Evolutionary conservation across 2,888 invertebrate genomes (phyloP).

Genomic region (Kuschelorhynchus macadamiae): DNA sequence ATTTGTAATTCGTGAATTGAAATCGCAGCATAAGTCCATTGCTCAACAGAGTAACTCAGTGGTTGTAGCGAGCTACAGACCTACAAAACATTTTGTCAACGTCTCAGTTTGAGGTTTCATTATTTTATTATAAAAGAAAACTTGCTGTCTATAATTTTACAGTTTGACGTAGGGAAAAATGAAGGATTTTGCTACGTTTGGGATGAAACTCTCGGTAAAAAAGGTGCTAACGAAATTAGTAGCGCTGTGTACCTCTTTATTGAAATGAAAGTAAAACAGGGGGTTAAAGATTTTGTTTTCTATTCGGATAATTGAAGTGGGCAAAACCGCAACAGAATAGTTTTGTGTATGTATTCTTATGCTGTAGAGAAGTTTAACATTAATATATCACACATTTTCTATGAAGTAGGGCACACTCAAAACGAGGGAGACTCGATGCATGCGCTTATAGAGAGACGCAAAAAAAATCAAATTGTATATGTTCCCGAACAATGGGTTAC

Average conservation of each 20-base stretch:
- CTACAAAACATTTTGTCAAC: too few species aligned
- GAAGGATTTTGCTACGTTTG: conserved; percentile 42
- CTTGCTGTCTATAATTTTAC: too few species aligned
- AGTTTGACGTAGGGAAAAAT: conserved; percentile 2
- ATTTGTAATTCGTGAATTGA: too few species aligned
- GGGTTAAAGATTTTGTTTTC: conserved; percentile 34
- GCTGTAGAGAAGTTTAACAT: conserved; percentile 17
- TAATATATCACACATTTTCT: conserved; percentile 27
- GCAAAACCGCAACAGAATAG: conserved; percentile 43
- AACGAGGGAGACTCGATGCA: conserved; percentile 48
- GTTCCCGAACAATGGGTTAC: conserved; percentile 45
- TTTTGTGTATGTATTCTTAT: conserved; percentile 43
- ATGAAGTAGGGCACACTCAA: conserved; percentile 46
- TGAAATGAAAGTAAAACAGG: conserved; percentile 22
- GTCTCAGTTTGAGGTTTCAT: too few species aligned
- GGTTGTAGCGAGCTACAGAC: too few species aligned
- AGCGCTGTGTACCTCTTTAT: conserved; percentile 43
- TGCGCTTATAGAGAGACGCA: conserved; percentile 44
- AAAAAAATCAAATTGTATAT: conserved; percentile 35
- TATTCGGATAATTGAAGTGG: conserved; percentile 36
- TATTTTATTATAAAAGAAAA: too few species aligned
- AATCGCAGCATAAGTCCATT: too few species aligned
- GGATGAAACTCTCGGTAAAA: conserved; percentile 30
- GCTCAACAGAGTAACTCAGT: too few species aligned
- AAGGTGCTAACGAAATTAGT: conserved; percentile 42